Percentiles rank a stretch among this genome's conserved stretches.
These are phyloP conservation scores for Erebia aethiops DNA, from an alignment of 2,888 invertebrate species.

Conservation along the genomic window DNA sequence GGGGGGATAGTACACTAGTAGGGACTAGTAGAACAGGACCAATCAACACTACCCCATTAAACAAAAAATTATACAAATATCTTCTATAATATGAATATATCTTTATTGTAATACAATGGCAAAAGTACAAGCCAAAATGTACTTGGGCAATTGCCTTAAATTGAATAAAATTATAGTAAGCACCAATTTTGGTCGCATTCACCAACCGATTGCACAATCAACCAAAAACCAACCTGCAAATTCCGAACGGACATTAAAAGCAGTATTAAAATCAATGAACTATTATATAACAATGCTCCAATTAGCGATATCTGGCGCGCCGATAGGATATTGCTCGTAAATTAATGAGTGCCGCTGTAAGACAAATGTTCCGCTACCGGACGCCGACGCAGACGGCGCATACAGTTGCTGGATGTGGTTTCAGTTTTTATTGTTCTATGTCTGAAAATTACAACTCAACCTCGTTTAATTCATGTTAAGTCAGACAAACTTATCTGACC, in stretches of 20 bases:
- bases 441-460: no score
- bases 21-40: no score
- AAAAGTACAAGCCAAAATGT: constrained; percentile 12
- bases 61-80: background rate
- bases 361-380: constrained; percentile 69
- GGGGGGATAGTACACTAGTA: no score
- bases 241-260: constrained; percentile 38
- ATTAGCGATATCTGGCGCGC: constrained; percentile 59
- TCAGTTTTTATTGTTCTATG: background rate
- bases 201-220: constrained; percentile 23
- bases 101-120: background rate
- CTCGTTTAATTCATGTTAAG: no score
- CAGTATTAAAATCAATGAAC: constrained; percentile 52
- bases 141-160: constrained; percentile 17
- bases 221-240: constrained; percentile 31
- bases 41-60: background rate
- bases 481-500: no score
- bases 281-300: constrained; percentile 65
- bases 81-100: background rate
- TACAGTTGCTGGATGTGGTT: constrained; percentile 45
- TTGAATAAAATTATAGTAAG: constrained; percentile 22
- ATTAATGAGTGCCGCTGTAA: constrained; percentile 74
- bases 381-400: constrained; percentile 48
- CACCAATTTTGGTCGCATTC: constrained; percentile 20
- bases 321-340: constrained; percentile 66